phyloP scores from a whole-genome alignment of 2,113 vertebrate genomes.

The Carollia perspicillata region DNA sequence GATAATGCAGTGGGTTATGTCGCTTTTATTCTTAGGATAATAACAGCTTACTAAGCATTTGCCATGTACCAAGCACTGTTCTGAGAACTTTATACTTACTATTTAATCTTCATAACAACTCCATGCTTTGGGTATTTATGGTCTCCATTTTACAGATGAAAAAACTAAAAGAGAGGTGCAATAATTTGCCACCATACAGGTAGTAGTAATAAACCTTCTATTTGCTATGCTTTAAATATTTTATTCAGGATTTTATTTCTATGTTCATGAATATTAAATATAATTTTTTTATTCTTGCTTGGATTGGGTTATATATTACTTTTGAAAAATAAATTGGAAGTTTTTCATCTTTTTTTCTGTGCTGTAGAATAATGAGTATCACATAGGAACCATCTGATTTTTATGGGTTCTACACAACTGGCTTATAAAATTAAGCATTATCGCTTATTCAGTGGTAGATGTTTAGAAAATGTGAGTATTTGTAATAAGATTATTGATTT shows the following conservation, averaged over 20 bases:
- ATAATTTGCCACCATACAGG: neutral
- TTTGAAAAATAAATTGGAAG: slow-evolving; percentile 28
- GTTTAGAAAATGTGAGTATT: neutral
- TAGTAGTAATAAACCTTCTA: neutral
- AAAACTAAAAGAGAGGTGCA: neutral
- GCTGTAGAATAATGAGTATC: neutral
- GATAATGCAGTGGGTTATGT: neutral
- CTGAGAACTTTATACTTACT: neutral
- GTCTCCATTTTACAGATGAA: neutral
- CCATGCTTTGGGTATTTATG: neutral
- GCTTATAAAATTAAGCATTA: neutral
- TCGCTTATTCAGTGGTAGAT: neutral
- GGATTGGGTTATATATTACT: neutral
- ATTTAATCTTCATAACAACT: neutral
- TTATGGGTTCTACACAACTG: neutral
- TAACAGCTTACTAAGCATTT: neutral
- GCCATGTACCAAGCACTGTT: neutral
- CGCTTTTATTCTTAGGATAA: neutral
- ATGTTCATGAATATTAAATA: neutral
- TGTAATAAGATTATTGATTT: neutral
- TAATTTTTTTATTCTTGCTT: neutral
- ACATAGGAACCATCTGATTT: neutral
- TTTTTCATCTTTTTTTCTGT: neutral
- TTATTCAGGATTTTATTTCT: slow-evolving; percentile 28
- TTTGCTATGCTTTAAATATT: neutral